Conservation (phyloP, 2,797 vertebrate genomes). For the Acanthurus tractus region DNA sequence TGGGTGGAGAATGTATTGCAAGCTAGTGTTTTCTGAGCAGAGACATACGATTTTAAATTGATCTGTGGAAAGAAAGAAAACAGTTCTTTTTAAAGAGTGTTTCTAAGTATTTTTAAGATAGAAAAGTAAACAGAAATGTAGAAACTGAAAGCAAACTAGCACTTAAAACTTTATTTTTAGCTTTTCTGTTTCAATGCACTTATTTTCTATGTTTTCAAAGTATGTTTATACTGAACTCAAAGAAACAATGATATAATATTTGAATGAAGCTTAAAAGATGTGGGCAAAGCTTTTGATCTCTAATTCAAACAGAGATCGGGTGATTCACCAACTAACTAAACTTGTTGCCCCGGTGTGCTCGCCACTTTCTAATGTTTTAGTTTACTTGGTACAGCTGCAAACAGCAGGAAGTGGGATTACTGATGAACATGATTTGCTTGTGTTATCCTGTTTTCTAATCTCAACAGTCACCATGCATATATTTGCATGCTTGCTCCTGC, state of each 20-base stretch:
- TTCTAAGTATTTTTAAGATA: not conserved
- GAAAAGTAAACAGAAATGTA: not conserved
- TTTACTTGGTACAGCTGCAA: not conserved
- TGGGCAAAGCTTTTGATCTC: not conserved
- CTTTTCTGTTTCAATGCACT: not conserved
- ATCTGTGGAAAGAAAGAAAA: not conserved
- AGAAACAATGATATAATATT: not conserved
- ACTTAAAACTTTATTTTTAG: not conserved
- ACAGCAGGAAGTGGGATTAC: constrained; percentile 4
- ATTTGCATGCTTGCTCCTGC: not conserved
- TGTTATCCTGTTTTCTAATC: constrained; percentile 3
- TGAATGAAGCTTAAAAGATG: not conserved
- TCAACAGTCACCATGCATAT: not conserved
- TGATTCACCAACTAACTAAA: not conserved
- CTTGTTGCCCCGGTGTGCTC: not conserved
- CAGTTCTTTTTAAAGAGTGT: not conserved
- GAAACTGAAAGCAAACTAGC: not conserved
- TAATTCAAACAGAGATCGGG: not conserved
- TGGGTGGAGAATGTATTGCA: constrained; percentile 26
- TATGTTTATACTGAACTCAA: not conserved
- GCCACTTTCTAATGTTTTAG: not conserved
- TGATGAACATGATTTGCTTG: not conserved
- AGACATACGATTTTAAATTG: not conserved
- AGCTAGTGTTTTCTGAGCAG: not conserved
- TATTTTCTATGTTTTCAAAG: not conserved